phyloP scores from a whole-genome alignment of 2,113 vertebrate species.

The Rhagologus leucostigma region DNA sequence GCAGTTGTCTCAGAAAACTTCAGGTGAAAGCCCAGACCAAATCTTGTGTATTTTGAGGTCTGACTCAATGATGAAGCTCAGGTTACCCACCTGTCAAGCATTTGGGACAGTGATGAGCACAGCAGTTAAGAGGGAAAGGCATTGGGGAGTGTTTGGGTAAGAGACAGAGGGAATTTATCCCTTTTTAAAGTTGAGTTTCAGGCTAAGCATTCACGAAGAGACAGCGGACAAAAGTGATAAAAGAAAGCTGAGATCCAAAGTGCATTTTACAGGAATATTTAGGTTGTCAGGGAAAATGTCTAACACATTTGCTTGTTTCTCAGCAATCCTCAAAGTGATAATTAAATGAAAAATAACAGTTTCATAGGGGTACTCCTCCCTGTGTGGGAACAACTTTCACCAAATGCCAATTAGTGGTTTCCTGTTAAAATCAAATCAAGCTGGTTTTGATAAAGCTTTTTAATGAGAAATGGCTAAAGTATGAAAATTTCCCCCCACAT shows the following conservation, averaged over 20 bases:
- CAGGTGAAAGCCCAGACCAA: neutral
- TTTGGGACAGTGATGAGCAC: neutral
- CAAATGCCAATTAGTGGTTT: slow-evolving; percentile 61
- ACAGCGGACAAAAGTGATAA: neutral
- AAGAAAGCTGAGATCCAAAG: slow-evolving; percentile 26
- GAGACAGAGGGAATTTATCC: neutral
- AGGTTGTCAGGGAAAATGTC: slow-evolving; percentile 59
- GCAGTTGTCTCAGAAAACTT: neutral
- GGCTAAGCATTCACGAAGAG: neutral
- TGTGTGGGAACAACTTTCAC: slow-evolving; percentile 59
- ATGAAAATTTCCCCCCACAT: neutral
- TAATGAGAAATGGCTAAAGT: slow-evolving; percentile 58
- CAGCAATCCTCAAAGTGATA: slow-evolving; percentile 63
- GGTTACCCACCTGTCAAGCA: neutral
- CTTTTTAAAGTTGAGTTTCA: neutral
- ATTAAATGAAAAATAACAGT: slow-evolving; percentile 68
- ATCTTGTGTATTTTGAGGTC: neutral
- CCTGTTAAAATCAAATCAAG: slow-evolving; percentile 56
- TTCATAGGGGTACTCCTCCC: slow-evolving; percentile 59
- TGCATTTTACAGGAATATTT: slow-evolving; percentile 42
- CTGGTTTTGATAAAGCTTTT: slow-evolving; percentile 55
- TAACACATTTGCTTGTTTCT: slow-evolving; percentile 62
- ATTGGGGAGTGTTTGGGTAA: neutral
- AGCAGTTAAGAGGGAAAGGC: neutral
- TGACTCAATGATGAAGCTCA: neutral